Evolutionary conservation across 2,797 vertebrate species (phyloP).

Genomic region (Eptatretus atami): DNA sequence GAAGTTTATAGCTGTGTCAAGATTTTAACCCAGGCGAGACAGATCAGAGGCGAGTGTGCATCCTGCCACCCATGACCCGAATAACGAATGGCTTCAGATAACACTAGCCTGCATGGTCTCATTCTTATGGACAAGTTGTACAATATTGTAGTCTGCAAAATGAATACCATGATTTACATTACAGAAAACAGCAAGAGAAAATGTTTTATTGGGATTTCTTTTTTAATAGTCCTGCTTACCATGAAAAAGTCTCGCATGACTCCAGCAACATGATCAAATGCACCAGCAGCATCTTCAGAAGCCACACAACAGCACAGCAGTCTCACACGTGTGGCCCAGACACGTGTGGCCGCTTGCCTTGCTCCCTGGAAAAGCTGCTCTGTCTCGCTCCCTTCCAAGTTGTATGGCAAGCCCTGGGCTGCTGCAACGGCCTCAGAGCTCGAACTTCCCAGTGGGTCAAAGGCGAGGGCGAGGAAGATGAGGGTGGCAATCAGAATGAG

Average conservation of each 20-base stretch:
- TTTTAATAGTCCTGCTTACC: constrained; percentile 16
- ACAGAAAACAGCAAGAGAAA: too few species aligned
- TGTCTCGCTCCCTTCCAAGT: constrained; percentile 28
- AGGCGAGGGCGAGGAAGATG: constrained; percentile 40
- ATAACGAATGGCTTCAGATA: too few species aligned
- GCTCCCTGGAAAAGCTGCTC: constrained; percentile 33
- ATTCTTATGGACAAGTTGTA: too few species aligned
- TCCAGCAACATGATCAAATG: constrained; percentile 51
- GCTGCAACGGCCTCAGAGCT: constrained; percentile 12
- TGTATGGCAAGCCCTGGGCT: constrained; percentile 9
- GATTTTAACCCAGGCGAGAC: too few species aligned
- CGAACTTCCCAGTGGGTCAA: constrained; percentile 49
- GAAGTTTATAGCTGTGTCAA: too few species aligned
- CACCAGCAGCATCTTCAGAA: constrained; percentile 42
- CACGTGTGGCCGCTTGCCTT: constrained; percentile 34
- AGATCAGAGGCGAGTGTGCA: too few species aligned
- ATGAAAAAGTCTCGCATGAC: constrained; percentile 56
- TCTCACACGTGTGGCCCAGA: constrained; percentile 56
- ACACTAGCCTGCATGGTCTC: too few species aligned
- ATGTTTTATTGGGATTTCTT: too few species aligned
- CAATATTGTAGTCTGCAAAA: too few species aligned
- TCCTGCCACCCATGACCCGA: too few species aligned
- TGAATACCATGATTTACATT: too few species aligned
- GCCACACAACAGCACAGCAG: constrained; percentile 51
- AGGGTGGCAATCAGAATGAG: constrained; percentile 39